phyloP scores from a whole-genome alignment of 30 jellyfish, hydroid and myxozoan genomes.

The Catostylus mosaicus region DNA sequence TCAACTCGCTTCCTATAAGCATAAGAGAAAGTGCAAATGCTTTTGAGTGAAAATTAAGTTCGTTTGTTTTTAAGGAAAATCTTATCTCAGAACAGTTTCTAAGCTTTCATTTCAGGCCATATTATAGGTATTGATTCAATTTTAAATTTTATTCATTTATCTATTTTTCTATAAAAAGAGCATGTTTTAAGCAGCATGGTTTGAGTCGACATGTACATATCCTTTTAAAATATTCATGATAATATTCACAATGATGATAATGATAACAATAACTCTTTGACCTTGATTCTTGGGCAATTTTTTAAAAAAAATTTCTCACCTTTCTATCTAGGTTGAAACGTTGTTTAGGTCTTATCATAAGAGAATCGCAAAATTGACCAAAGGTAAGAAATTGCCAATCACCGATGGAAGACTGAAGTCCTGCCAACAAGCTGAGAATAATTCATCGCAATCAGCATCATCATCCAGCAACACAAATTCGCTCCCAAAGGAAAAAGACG shows the following conservation, averaged over 20 bases:
- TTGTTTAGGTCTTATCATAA: conserved; percentile 81
- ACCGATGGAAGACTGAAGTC: conserved; percentile 46
- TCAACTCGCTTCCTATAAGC: conserved; percentile 40
- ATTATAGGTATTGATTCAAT: not conserved
- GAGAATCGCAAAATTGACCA: conserved; percentile 64
- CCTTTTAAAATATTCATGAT: no score
- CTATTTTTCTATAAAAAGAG: no score
- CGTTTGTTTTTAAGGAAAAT: not conserved
- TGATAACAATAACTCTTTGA: not conserved
- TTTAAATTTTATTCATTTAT: no score
- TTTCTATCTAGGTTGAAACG: conserved; percentile 80
- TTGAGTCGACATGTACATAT: no score
- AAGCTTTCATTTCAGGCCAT: not conserved
- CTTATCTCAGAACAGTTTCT: not conserved
- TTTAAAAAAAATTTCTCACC: no score
- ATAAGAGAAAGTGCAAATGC: conserved; percentile 38
- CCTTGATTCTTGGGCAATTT: no score
- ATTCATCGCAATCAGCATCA: not conserved
- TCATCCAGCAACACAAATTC: conserved; percentile 49
- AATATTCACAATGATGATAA: not conserved
- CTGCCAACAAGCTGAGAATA: conserved; percentile 19
- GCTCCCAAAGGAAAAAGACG: conserved; percentile 72
- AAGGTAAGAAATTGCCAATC: conserved; percentile 58
- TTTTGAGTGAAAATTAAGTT: conserved; percentile 1
- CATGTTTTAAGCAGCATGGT: no score